These are phyloP conservation scores for Apocrypta bakeri DNA, from an alignment of 1,140 invertebrate genomes.

Conservation along the genomic window DNA sequence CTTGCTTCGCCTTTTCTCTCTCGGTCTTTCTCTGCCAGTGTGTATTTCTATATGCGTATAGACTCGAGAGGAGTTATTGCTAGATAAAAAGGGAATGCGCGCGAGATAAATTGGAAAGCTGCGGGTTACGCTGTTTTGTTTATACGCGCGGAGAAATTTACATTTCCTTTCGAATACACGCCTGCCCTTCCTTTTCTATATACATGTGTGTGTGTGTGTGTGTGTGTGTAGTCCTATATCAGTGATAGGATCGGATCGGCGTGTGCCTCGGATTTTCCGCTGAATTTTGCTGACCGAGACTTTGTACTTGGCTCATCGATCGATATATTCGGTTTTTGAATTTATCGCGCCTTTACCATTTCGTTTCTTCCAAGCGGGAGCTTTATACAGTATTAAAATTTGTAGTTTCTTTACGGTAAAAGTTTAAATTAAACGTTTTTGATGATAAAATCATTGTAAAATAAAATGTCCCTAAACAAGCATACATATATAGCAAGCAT, in stretches of 20 bases:
- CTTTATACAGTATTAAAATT: too few species aligned
- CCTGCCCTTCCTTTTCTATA: background rate
- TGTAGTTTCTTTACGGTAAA: too few species aligned
- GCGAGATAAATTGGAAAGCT: background rate
- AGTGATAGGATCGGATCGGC: too few species aligned
- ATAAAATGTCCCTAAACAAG: too few species aligned
- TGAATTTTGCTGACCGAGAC: background rate
- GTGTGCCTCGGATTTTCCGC: background rate
- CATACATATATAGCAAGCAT: too few species aligned
- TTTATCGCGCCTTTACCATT: background rate
- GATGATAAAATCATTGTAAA: too few species aligned
- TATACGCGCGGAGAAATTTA: background rate
- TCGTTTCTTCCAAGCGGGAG: background rate
- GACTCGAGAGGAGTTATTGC: constrained; percentile 31
- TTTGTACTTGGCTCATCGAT: background rate
- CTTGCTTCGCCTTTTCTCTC: background rate
- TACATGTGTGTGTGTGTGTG: background rate
- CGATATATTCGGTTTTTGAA: background rate
- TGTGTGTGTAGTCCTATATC: background rate
- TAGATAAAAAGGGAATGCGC: constrained; percentile 3
- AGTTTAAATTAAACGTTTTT: too few species aligned
- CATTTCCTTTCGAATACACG: background rate
- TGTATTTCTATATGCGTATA: background rate
- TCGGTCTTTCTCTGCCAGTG: too few species aligned
- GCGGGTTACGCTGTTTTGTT: background rate